Evolutionary conservation across 2,113 vertebrate species (phyloP), one percentile per base, ranked within the genome.

Genomic region (Tursiops truncatus): DNA sequence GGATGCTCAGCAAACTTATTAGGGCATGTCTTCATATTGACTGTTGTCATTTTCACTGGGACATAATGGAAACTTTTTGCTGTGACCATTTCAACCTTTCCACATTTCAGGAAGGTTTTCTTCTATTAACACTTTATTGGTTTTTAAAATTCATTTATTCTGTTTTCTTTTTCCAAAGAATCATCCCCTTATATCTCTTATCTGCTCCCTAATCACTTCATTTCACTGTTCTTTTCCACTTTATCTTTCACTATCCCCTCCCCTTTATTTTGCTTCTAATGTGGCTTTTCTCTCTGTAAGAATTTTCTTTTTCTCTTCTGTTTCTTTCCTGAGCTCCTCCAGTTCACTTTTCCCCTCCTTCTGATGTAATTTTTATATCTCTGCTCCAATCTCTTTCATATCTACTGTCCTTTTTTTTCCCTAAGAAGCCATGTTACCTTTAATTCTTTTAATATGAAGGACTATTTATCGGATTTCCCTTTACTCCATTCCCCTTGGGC

Each of bases 401-500:
- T 58, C 53, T 28, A 60, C 26, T 77, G 68, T 14, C 8, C 12
- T 26, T 23, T 50, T 67, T 67, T 33, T 36, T 3, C 1, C 60
- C 33, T 7, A 36, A 84, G 60, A 84, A 86, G 11, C 31, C 31
- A 23, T 10, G 38, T 41, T 53, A 50, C 56, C 13, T 79, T 56
- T 56, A 25, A 38, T 62, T 12, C 62, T 74, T 82, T 62, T 36
- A 31, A 44, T 14, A 26, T 20, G 36, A 94, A 94, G n/a, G n/a
- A 41, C 12, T 44, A 3, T 8, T 87, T 17, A 1, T 23, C 68
- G 41, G 68, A n/a, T 63, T 63, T 77, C 33, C 60, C 15, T 71
- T 68, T 33, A 13, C 38, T 20, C 11, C 26, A 1, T 8, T 62
- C 12, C n/a, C 7, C 73, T 28, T 8, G 0, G 65, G 65, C 15